Conservation (phyloP, 2,113 vertebrate species). For the Gavialis gangeticus region DNA sequence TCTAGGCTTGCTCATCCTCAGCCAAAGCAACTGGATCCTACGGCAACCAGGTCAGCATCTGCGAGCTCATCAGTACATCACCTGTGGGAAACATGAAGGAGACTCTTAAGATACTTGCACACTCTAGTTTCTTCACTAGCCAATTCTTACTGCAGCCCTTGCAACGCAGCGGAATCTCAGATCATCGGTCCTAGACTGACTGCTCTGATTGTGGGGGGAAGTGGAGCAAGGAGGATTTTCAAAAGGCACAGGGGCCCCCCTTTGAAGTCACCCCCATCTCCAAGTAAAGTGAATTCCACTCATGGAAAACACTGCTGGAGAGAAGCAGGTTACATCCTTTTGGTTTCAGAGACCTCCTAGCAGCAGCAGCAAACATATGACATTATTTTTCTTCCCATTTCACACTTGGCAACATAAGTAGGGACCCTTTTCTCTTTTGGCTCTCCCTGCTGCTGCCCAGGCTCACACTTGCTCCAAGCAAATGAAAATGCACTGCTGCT, state of each 20-base stretch:
- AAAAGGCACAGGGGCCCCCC: not conserved
- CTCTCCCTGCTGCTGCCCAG: not conserved
- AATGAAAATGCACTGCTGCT: not conserved
- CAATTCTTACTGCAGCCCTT: not conserved
- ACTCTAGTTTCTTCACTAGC: not conserved
- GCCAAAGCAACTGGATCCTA: not conserved
- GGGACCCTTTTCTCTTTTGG: not conserved
- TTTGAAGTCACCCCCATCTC: accelerated
- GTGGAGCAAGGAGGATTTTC: not conserved
- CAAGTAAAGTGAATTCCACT: no score
- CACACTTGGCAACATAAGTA: not conserved
- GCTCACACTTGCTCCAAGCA: no score
- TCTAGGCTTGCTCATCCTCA: constrained; percentile 79
- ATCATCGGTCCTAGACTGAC: not conserved
- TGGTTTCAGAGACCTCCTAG: not conserved
- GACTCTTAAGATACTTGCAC: not conserved
- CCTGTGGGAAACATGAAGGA: not conserved
- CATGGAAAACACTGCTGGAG: no score
- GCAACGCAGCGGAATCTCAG: not conserved
- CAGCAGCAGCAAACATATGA: accelerated
- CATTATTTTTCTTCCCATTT: not conserved
- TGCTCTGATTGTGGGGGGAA: not conserved
- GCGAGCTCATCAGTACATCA: not conserved
- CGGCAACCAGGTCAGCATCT: not conserved
- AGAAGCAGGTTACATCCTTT: no score